Conservation (phyloP, 2,113 vertebrate genomes). For the Patagioenas fasciata region DNA sequence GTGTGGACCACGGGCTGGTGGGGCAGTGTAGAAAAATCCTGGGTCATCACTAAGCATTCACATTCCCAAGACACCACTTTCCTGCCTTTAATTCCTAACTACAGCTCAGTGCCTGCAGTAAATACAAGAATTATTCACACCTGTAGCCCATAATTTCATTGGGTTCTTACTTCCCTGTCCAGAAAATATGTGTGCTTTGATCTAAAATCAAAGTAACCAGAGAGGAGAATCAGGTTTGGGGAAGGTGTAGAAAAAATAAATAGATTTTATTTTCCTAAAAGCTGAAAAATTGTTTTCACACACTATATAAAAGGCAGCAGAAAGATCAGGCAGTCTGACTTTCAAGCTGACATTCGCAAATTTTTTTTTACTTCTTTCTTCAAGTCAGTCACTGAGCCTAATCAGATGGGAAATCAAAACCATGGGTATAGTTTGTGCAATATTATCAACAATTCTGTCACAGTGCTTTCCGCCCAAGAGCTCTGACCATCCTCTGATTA, state of each 20-base stretch:
- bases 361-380: neutral
- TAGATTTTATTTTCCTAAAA: neutral
- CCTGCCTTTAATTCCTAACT: neutral
- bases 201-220: neutral
- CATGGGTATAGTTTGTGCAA: neutral
- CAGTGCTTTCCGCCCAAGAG: neutral
- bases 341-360: neutral
- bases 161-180: neutral
- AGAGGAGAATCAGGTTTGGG: accelerated
- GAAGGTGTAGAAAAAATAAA: neutral
- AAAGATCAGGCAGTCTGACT: neutral
- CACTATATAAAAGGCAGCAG: neutral
- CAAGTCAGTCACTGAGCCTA: neutral
- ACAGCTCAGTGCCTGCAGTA: neutral
- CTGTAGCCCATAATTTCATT: neutral
- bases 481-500: neutral
- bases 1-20: accelerated
- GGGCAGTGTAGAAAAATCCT: neutral
- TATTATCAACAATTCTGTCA: neutral
- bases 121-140: neutral
- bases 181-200: neutral
- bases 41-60: neutral
- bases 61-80: neutral
- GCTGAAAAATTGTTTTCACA: neutral
- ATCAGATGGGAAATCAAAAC: neutral